Conservation (phyloP, 2,888 invertebrate genomes). For the Amblyjoppa proteus region DNA sequence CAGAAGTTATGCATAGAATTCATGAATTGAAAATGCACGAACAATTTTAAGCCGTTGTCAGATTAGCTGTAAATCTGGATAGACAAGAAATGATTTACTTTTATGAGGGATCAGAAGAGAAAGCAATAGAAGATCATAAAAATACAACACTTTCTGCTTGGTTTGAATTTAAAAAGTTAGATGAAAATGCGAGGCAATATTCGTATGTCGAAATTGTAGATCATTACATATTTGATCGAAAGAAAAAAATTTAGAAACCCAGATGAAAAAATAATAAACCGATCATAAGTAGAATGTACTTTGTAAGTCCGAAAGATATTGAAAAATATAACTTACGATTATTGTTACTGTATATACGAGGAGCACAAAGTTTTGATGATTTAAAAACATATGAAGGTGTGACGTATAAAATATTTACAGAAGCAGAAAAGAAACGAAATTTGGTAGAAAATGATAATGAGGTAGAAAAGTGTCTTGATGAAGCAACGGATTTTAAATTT, state of each 20-base stretch:
- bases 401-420: slow-evolving; percentile 31
- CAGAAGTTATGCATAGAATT: slow-evolving; percentile 69
- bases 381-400: slow-evolving; percentile 37
- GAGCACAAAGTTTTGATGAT: slow-evolving; percentile 37
- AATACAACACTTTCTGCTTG: slow-evolving; percentile 52
- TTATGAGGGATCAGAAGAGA: slow-evolving; percentile 41
- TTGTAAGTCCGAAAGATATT: slow-evolving; percentile 53
- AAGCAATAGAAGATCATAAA: slow-evolving; percentile 42
- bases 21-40: slow-evolving; percentile 69
- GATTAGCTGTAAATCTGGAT: slow-evolving; percentile 72
- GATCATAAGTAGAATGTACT: slow-evolving; percentile 57
- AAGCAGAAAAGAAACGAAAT: slow-evolving; percentile 34
- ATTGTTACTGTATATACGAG: slow-evolving; percentile 55
- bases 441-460: slow-evolving; percentile 54
- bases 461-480: slow-evolving; percentile 53
- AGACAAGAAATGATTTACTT: slow-evolving; percentile 71
- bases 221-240: slow-evolving; percentile 46
- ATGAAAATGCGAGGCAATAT: slow-evolving; percentile 39
- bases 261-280: slow-evolving; percentile 41
- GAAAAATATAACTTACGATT: slow-evolving; percentile 55
- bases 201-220: slow-evolving; percentile 53
- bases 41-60: slow-evolving; percentile 64
- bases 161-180: slow-evolving; percentile 51
- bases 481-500: slow-evolving; percentile 48
- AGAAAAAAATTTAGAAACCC: slow-evolving; percentile 41